phyloP scores from a whole-genome alignment of 1,140 invertebrate species.

The Lithobius niger region DNA sequence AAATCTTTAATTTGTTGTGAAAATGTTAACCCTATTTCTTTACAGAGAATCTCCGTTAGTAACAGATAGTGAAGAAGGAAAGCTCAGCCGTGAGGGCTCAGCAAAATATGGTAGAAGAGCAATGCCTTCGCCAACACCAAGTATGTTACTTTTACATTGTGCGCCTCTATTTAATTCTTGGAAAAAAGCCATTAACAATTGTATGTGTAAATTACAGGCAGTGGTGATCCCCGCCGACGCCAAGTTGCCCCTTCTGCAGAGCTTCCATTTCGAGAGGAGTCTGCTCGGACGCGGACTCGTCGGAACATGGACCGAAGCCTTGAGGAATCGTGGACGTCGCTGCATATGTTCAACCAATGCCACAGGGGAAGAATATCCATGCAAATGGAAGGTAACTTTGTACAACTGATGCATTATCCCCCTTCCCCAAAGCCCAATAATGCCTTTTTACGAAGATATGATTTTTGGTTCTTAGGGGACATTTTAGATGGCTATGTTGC shows the following conservation, averaged over 20 bases:
- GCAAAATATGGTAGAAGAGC: conserved; percentile 6
- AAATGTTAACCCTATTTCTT: neutral
- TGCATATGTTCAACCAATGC: conserved; percentile 5
- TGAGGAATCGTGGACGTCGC: conserved; percentile 6
- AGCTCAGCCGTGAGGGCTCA: neutral
- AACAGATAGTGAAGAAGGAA: neutral
- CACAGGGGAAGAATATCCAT: conserved; percentile 1
- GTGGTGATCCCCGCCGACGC: neutral
- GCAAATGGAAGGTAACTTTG: neutral
- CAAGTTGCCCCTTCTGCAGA: neutral
- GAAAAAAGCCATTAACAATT: neutral
- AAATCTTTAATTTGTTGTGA: neutral
- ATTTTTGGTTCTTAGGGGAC: neutral
- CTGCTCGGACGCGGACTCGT: neutral
- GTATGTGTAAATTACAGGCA: neutral
- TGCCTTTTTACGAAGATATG: neutral
- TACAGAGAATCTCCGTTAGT: neutral
- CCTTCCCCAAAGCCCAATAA: neutral
- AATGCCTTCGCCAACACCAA: neutral
- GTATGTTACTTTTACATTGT: neutral
- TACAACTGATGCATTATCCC: no score
- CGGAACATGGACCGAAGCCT: neutral
- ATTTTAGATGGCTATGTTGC: no score
- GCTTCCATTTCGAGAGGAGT: neutral
- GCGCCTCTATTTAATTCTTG: neutral